Evolutionary conservation across 2,888 invertebrate genomes (phyloP), one percentile per base, ranked within the genome.

Genomic region (Slavum lentiscoides): DNA sequence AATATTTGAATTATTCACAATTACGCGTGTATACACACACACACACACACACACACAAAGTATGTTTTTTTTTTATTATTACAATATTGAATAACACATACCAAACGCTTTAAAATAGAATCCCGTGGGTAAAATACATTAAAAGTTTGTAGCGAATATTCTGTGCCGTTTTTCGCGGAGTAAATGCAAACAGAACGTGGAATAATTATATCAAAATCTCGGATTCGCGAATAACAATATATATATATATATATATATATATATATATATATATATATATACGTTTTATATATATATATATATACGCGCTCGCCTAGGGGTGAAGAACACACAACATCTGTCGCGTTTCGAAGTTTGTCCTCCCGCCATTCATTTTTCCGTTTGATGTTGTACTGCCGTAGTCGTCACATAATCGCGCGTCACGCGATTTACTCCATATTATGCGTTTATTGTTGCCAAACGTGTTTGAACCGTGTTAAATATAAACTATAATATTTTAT

Each of bases 161-260:
- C 2, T 30, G 30, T n/a, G n/a, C 13, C 17, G 43, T 66, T 66
- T 37, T 9, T 8, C 30, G 2, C n/a, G 39, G 7, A 72, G 21
- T 59, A n/a, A 59, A 21, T 59, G 58, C 39, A 58, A 72, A 59
- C 39, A 17, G 58, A 39, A 21, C 59, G 37, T 21, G 21, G 58
- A 72, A 58, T 58, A 72, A 70, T 23, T 21, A 70, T 59, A 70
- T 59, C 58, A 21, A 21, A 72, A 59, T 72, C 58, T 59, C 21
- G 17, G 43, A 9, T 58, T 21, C n/a, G 21, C 21, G 39, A n/a
- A 5, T 21, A n/a, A 39, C 13, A 2, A 4, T 6, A 43, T 19
- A 13, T 1, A 21, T 2, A 6, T 15, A 39, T n/a, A 4, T 6
- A 43, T 19, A 13, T 1, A 21, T 2, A 6, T 15, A 39, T n/a